phyloP scores from a whole-genome alignment of 2,113 vertebrate species.

The Heterotilapia buettikoferi region DNA sequence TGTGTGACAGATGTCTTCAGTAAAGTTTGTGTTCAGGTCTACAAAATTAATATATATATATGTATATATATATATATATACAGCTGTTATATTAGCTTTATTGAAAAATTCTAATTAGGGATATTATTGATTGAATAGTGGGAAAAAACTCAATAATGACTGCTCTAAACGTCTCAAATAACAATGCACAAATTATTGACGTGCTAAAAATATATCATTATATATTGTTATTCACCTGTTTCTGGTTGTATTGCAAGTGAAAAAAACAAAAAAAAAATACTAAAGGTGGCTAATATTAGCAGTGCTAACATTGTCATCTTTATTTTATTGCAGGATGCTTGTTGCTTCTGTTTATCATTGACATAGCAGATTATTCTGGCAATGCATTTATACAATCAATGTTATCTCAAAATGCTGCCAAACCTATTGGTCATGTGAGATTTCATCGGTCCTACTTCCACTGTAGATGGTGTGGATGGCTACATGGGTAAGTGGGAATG shows the following conservation, averaged over 20 bases:
- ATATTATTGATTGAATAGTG: neutral
- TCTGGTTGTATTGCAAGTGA: neutral
- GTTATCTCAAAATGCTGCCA: neutral
- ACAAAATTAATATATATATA: neutral
- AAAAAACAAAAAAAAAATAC: neutral
- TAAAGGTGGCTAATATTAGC: neutral
- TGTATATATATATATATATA: too few species aligned
- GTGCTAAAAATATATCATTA: neutral
- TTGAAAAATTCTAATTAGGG: neutral
- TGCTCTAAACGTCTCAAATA: neutral
- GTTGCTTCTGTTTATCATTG: neutral
- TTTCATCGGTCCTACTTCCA: neutral
- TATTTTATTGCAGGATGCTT: neutral
- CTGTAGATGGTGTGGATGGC: neutral
- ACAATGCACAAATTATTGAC: neutral
- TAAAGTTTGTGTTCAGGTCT: neutral
- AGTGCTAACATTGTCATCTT: neutral
- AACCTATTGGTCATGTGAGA: neutral
- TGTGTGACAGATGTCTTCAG: neutral
- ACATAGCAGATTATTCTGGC: neutral
- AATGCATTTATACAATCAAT: neutral
- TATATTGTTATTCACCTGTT: neutral
- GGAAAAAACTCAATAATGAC: neutral
- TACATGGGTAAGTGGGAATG: neutral
- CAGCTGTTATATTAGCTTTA: neutral